These are phyloP conservation scores for Aeoliscus strigatus DNA, from an alignment of 2,797 vertebrate genomes.

Conservation along the genomic window DNA sequence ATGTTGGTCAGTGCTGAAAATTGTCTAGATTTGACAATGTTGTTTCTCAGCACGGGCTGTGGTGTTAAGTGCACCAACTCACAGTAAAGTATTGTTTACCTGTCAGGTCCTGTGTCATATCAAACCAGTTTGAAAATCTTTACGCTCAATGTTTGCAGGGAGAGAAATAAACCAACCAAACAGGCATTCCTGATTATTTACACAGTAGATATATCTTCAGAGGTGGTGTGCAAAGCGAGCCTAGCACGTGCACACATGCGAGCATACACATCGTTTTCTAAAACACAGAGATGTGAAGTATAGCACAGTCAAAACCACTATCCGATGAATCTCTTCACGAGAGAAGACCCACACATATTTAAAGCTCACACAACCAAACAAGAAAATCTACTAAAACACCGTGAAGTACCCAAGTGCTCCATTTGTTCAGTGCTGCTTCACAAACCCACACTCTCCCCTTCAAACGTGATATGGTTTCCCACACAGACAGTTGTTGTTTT, in stretches of 20 bases:
- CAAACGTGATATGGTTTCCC: constrained; percentile 14
- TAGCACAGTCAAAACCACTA: constrained; percentile 3
- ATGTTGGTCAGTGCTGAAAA: too few relatives aligned
- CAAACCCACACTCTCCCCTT: constrained; percentile 15
- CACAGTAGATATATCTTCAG: constrained; percentile 16
- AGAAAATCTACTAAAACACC: not conserved
- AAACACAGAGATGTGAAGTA: constrained; percentile 11
- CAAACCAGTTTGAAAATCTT: too few relatives aligned
- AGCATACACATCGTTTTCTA: not conserved
- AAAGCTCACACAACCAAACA: not conserved
- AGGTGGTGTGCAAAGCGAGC: not conserved
- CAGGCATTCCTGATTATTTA: constrained; percentile 2
- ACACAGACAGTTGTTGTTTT: constrained; percentile 16
- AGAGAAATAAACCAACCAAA: constrained; percentile 4
- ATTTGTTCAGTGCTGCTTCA: constrained; percentile 10
- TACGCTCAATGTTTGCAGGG: constrained; percentile 1
- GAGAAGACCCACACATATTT: not conserved
- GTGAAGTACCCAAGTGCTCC: not conserved
- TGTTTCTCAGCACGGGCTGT: too few relatives aligned
- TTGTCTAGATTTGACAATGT: too few relatives aligned
- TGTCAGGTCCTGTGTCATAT: too few relatives aligned
- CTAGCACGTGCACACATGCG: not conserved
- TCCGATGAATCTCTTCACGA: constrained; percentile 16
- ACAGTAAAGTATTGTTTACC: too few relatives aligned
- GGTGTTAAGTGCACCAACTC: too few relatives aligned